Base-by-base conservation (phyloP, 2,113 vertebrate genomes). In the Alouatta palliata region DNA sequence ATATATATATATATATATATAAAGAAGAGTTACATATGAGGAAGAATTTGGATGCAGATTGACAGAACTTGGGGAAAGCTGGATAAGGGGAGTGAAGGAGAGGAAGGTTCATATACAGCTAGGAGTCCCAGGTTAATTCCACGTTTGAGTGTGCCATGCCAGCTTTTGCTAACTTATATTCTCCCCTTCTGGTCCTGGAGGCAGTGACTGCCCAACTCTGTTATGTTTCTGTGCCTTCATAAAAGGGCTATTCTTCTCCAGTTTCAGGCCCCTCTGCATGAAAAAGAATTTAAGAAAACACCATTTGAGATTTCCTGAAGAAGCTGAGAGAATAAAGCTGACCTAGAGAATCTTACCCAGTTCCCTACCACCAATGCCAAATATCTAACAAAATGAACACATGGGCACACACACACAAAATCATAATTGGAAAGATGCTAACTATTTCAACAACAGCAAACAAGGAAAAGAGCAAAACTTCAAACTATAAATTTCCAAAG, bases 351-450 rank as follows among this genome's bases (percentile, higher is more conserved):
- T 94, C 73, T 92, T 73, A 91, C 25, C 91, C 84, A 95, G 87
- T 86, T 16, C 11, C 43, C 49, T 73, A 37, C 37, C 20, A 81
- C 30, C 70, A 76, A 79, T 93, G 43, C n/a, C 68, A 92, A 94
- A 82, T 92, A 82, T 27, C 79, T 95, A 94, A 95, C 6, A 73
- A 89, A 96, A 94, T 73, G 49, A 94, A 87, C 27, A 75, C 32
- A 68, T 7, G 6, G 19, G 30, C 32, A 76, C 10, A 96, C 68
- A 73, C 17, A 96, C 71, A 43, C 71, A 35, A 90, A 73, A 87
- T 58, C 32, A 77, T 40, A 84, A 87, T 45, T 20, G 19, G 35
- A 81, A 83, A 85, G 79, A 96, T 1, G 64, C n/a, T n/a, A 91
- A 81, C 58, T 40, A 25, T 94, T 80, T 94, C 75, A 96, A 87